Base-by-base conservation (phyloP, 23 tunicate species). In the Botrylloides violaceus region DNA sequence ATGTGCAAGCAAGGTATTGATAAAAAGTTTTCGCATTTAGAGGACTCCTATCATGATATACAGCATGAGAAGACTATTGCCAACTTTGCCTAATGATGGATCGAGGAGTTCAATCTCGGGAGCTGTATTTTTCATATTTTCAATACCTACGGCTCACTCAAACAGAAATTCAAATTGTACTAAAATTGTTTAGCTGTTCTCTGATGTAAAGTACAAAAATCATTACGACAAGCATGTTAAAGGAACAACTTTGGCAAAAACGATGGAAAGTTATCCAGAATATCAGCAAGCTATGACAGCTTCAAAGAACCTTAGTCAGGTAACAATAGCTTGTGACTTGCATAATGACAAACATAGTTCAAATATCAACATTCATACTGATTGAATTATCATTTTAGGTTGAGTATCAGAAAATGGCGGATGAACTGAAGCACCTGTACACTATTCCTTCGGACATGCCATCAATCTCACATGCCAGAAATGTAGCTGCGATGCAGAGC, bases 371-470 rank as follows among this genome's bases (percentile, higher is more conserved):
- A 49, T 0, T 49, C n/a, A n/a, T n/a, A n/a, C n/a, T n/a, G n/a
- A n/a, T n/a, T n/a, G n/a, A n/a, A 0, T 60, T 60, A 28, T 12
- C 61, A 28, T 63, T 72, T 27, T 53, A 90, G 97, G 83, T 39
- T 29, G 82, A 65, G 53, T 90, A 90, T 39, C 37, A 57, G 4
- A 90, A 90, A 56, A 84, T 77, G 2, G 70, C 76, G 0, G 76
- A 59, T 20, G 59, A 74, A 43, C 31, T 38, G 23, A 62, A 23
- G 59, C 81, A 80, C 37, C 29, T 60, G 3, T 90, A 83, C 56
- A 78, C 97, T 3, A 71, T 90, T 21, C 90, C 97, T 29, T 74
- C 64, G 18, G 97, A 90, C 61, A 73, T 70, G 78, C 97, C 97
- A 36, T 74, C 85, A 9, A 83, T 90, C 29, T 58, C 38, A 2